Conservation (phyloP, 2,888 invertebrate species). For the Oscheius sp. region DNA sequence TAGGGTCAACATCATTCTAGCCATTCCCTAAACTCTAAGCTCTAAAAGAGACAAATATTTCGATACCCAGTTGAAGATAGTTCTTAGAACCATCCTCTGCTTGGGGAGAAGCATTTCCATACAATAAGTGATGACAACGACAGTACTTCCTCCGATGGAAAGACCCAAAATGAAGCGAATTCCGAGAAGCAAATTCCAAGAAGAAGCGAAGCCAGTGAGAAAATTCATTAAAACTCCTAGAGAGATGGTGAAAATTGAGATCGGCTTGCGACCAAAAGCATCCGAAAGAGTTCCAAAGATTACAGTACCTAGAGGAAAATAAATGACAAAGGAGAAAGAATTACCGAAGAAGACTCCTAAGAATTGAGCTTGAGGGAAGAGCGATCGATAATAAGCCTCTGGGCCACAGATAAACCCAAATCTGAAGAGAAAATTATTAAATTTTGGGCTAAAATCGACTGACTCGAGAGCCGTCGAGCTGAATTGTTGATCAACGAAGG, state of each 20-base stretch:
- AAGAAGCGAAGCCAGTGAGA: constrained; percentile 48
- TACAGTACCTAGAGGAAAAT: constrained; percentile 47
- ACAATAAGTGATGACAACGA: constrained; percentile 67
- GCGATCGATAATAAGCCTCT: constrained; percentile 48
- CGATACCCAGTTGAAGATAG: constrained; percentile 68
- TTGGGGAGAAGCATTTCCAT: constrained; percentile 68
- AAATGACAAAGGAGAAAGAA: constrained; percentile 28
- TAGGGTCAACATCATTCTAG: constrained; percentile 60
- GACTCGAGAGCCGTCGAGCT: constrained; percentile 62
- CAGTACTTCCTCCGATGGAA: constrained; percentile 60
- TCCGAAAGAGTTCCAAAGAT: constrained; percentile 59
- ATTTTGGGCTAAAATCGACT: not conserved
- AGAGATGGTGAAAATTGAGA: constrained; percentile 51
- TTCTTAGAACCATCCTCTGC: constrained; percentile 67
- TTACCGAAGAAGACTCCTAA: constrained; percentile 58
- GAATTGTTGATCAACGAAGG: constrained; percentile 60
- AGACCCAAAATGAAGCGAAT: constrained; percentile 49
- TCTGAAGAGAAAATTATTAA: constrained; percentile 30
- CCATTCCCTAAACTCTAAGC: constrained; percentile 51
- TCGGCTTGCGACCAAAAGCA: constrained; percentile 52
- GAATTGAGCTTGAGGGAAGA: constrained; percentile 63
- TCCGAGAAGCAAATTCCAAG: constrained; percentile 18
- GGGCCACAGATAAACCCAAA: constrained; percentile 66
- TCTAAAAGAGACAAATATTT: not conserved
- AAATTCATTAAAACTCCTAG: constrained; percentile 54